Evolutionary conservation across 2,113 vertebrate genomes (phyloP).

Genomic region (Lucifuga dentata): DNA sequence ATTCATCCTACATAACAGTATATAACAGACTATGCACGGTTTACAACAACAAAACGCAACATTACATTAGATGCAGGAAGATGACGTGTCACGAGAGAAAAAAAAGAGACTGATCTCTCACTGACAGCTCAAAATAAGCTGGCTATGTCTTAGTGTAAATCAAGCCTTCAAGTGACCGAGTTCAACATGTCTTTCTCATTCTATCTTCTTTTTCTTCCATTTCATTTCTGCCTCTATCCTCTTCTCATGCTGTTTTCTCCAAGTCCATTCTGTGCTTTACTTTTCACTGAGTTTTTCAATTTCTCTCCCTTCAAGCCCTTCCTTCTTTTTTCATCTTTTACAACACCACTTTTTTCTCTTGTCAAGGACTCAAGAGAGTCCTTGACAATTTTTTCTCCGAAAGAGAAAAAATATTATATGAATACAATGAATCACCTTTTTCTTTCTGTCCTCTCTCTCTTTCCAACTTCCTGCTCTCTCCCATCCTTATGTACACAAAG

Average conservation of each 20-base stretch:
- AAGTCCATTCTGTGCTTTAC: conserved; percentile 27
- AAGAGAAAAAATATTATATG: conserved; percentile 29
- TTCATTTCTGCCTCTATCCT: neutral
- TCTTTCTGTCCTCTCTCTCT: conserved; percentile 28
- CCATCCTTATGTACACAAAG: conserved; percentile 37
- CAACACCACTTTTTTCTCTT: conserved; percentile 43
- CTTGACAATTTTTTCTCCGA: too few relatives aligned
- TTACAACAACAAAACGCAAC: neutral
- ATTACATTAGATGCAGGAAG: neutral
- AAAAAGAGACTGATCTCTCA: conserved; percentile 3
- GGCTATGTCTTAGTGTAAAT: neutral
- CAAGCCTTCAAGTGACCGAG: neutral
- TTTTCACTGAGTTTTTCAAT: conserved; percentile 52
- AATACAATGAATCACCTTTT: conserved; percentile 40
- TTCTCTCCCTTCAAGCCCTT: conserved; percentile 30
- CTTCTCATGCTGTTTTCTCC: conserved; percentile 6
- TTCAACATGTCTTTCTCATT: conserved; percentile 15
- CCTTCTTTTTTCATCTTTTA: conserved; percentile 43
- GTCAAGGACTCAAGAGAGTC: conserved; percentile 62
- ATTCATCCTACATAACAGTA: too few relatives aligned
- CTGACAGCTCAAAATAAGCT: conserved; percentile 8
- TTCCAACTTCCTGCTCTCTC: conserved; percentile 11
- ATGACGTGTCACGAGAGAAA: neutral
- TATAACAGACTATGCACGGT: too few relatives aligned
- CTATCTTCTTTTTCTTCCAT: neutral